phyloP scores from a whole-genome alignment of 2,113 vertebrate species.

The Dicrurus megarhynchus region DNA sequence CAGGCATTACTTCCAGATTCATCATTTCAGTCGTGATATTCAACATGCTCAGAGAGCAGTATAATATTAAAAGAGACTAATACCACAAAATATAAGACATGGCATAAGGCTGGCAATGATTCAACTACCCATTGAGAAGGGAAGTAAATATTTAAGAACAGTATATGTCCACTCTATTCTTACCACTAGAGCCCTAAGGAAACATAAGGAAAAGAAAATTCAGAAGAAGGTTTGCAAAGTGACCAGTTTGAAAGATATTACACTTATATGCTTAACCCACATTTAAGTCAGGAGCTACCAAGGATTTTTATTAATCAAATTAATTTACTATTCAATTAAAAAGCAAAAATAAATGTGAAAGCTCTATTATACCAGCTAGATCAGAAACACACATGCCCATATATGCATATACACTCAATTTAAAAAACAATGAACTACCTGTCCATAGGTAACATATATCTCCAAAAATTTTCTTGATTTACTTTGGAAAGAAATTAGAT shows the following conservation, averaged over 20 bases:
- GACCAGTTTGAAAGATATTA: background rate
- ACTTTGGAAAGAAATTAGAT: background rate
- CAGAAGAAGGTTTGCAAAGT: background rate
- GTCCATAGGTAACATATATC: background rate
- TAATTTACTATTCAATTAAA: conserved; percentile 62
- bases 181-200: background rate
- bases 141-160: background rate
- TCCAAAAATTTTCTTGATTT: background rate
- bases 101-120: background rate
- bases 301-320: conserved; percentile 45
- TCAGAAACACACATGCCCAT: background rate
- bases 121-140: background rate
- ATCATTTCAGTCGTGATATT: background rate
- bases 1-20: background rate
- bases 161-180: background rate
- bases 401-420: background rate
- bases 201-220: background rate
- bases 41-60: background rate
- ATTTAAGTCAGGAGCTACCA: background rate
- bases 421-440: background rate
- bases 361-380: background rate
- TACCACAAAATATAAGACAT: background rate
- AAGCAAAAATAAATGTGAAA: conserved; percentile 38
- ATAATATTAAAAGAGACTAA: background rate
- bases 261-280: background rate